phyloP scores from a whole-genome alignment of 92 coral and sea anemone genomes.

The Parazoanthus atlanticus region DNA sequence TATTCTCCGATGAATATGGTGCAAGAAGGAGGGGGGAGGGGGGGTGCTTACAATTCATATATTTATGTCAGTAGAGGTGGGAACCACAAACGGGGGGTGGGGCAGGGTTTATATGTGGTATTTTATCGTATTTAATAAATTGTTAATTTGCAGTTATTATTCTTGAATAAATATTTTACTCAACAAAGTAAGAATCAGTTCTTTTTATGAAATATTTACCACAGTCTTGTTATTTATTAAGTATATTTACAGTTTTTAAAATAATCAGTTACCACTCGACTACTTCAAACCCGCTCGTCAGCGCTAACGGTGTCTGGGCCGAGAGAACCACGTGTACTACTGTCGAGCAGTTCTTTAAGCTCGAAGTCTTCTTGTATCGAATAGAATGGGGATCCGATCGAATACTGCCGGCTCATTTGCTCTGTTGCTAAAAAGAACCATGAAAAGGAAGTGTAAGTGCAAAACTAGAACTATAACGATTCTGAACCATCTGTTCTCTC shows the following conservation, averaged over 20 bases:
- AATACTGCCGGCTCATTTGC: slow-evolving; percentile 69
- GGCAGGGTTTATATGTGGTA: background rate
- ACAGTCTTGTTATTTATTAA: too few species aligned
- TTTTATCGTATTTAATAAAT: background rate
- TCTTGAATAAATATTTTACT: too few species aligned
- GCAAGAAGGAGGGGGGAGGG: too few species aligned
- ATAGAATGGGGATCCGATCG: slow-evolving; percentile 87
- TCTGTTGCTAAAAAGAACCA: slow-evolving; percentile 58
- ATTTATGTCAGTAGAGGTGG: too few species aligned
- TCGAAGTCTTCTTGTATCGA: slow-evolving; percentile 87
- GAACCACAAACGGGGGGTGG: background rate
- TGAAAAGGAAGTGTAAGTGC: slow-evolving; percentile 29
- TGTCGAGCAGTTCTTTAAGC: slow-evolving; percentile 73
- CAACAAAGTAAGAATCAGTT: background rate
- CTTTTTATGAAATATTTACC: background rate
- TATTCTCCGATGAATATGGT: too few species aligned
- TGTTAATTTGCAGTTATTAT: background rate
- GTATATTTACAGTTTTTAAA: background rate
- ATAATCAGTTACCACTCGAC: background rate
- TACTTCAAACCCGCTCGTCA: background rate
- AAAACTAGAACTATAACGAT: background rate
- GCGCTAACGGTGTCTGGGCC: slow-evolving; percentile 19
- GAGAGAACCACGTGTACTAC: slow-evolving; percentile 7
- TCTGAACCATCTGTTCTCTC: background rate
- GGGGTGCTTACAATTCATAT: too few species aligned